These are phyloP conservation scores for Equus quagga DNA, from an alignment of 2,113 vertebrate genomes.

Conservation along the genomic window DNA sequence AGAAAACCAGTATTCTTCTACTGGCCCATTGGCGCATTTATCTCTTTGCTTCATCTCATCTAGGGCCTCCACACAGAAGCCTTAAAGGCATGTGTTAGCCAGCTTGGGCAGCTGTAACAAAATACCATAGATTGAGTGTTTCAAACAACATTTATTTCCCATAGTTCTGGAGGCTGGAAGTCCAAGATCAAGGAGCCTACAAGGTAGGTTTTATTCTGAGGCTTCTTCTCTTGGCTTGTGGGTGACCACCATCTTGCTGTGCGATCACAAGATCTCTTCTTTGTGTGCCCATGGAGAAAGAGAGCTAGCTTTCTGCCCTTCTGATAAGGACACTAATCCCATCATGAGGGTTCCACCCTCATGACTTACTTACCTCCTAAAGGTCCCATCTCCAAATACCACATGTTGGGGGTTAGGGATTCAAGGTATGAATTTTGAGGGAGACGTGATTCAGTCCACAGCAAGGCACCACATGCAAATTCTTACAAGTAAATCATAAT, in stretches of 20 bases:
- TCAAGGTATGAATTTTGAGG: too few relatives aligned
- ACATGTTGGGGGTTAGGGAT: accelerated
- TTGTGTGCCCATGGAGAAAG: neutral
- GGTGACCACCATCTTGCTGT: neutral
- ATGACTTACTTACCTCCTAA: too few relatives aligned
- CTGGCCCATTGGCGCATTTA: neutral
- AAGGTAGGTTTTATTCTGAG: neutral
- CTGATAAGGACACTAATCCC: neutral
- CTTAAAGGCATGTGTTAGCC: neutral
- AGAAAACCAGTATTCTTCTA: neutral
- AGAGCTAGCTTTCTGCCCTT: neutral
- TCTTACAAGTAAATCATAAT: neutral
- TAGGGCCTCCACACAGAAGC: neutral
- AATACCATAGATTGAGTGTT: neutral
- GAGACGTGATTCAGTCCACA: neutral
- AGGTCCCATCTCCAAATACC: neutral
- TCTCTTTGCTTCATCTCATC: neutral
- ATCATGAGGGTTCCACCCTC: neutral
- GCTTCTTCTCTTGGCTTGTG: neutral
- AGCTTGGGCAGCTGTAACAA: neutral
- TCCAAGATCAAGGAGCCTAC: neutral
- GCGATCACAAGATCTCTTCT: neutral
- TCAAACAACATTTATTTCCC: neutral
- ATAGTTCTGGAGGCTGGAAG: neutral
- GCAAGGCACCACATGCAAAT: neutral